These are phyloP conservation scores for Stichodactyla mertensii DNA, from an alignment of 64 coral and sea anemone species.

Conservation along the genomic window DNA sequence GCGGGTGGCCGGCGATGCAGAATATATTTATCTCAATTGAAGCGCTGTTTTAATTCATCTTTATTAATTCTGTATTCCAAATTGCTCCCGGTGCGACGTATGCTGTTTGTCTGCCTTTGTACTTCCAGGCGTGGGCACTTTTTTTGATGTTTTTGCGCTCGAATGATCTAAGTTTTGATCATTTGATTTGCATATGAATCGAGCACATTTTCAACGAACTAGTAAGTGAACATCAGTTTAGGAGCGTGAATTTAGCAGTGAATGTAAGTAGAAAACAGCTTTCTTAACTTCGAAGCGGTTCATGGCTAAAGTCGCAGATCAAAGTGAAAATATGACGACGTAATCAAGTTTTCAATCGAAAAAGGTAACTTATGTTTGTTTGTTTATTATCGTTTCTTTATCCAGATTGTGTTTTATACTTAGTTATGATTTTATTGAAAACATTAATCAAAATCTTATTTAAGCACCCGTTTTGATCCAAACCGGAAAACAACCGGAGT, in stretches of 20 bases:
- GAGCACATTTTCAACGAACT: slow-evolving; percentile 7
- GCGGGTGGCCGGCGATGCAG: background rate
- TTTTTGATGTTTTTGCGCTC: background rate
- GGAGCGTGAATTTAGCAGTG: background rate
- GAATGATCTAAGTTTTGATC: slow-evolving; percentile 1
- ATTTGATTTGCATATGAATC: slow-evolving; percentile 1
- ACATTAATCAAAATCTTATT: background rate
- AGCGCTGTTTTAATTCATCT: background rate
- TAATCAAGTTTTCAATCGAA: background rate
- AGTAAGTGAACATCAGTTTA: background rate
- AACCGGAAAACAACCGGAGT: background rate
- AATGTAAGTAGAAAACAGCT: background rate
- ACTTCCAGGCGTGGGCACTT: background rate
- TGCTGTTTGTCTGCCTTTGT: background rate
- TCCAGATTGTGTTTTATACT: background rate
- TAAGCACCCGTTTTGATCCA: background rate
- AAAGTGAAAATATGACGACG: background rate
- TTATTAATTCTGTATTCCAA: background rate
- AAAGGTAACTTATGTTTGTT: background rate
- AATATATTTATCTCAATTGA: background rate
- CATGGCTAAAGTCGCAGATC: background rate
- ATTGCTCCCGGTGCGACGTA: background rate
- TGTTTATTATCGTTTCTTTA: background rate
- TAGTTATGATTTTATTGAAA: background rate
- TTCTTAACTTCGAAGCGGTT: background rate